phyloP scores from a whole-genome alignment of 2,888 invertebrate species.

The Venusia cambrica region DNA sequence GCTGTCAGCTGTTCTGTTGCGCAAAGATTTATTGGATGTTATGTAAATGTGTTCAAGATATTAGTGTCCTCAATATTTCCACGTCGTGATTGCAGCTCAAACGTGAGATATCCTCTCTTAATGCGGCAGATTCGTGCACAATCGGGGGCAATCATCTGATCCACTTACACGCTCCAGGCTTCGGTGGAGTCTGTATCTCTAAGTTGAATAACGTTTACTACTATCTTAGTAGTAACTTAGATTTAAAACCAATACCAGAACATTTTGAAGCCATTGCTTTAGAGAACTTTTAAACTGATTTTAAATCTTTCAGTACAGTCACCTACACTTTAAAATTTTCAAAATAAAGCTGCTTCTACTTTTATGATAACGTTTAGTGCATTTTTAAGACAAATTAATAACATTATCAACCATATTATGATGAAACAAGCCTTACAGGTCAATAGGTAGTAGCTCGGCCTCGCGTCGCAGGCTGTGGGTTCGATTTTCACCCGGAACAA shows the following conservation, averaged over 20 bases:
- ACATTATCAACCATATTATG: too few species aligned
- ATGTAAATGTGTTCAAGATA: conserved; percentile 77
- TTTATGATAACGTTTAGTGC: too few species aligned
- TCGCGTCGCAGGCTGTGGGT: too few species aligned
- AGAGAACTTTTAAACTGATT: too few species aligned
- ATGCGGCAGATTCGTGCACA: conserved; percentile 48
- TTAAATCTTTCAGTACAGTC: too few species aligned
- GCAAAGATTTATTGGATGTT: conserved; percentile 72
- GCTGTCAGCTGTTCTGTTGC: conserved; percentile 53
- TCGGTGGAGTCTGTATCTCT: conserved; percentile 26
- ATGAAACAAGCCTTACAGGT: too few species aligned
- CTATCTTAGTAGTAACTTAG: conserved; percentile 7
- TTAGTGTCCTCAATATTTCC: conserved; percentile 77
- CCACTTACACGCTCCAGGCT: conserved; percentile 52
- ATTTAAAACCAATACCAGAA: background rate
- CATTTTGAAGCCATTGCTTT: too few species aligned
- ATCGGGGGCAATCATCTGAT: conserved; percentile 54
- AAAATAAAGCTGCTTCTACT: too few species aligned
- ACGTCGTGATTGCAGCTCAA: conserved; percentile 69
- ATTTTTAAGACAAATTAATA: too few species aligned
- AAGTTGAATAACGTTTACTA: conserved; percentile 17
- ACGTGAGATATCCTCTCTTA: conserved; percentile 63
- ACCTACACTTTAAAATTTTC: too few species aligned
- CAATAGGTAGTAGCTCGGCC: too few species aligned
- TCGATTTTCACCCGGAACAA: too few species aligned